Base-by-base conservation (phyloP, 2,888 invertebrate genomes). In the Nomada ruficornis region DNA sequence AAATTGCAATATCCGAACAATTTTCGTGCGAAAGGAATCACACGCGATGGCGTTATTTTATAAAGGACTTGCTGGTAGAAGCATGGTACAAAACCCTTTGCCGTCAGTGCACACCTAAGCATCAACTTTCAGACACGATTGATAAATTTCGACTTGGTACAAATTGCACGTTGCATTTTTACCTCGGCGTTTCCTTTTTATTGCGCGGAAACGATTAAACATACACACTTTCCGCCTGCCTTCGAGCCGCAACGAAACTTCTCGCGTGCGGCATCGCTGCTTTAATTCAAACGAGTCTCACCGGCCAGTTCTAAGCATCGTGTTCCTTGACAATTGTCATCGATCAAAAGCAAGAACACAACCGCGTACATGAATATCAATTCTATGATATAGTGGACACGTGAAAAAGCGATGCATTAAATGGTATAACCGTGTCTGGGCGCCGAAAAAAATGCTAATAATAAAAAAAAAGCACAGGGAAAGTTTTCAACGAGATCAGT, bases 251-350 rank as follows among this genome's bases (percentile, higher is more conserved):
- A 15, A 44, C 64, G 59, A 55, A 78, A 72, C 60, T 44, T 73
- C 77, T 86, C 75, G 76, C 86, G 86, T 84, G 86, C 80, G 52
- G 79, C 81, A 59, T 78, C 86, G 68, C 68, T 68, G 77, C 57
- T 79, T 71, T 77, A 65, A 79, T 63, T 75, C 69, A 63, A 71
- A 70, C 74, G 44, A 13, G 55, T 72, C 78, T 82, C 64, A 47
- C 29, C 62, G 42, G 55, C 55, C 44, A 44, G 69, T 71, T 65
- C 65, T 57, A 82, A 82, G 62, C 47, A 70, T 65, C 68, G 67
- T 77, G 70, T 62, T 55, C 75, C 65, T 74, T 79, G 86, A 86
- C 82, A 82, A 82, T 83, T 60, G 75, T 78, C 82, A 82, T 83
- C 78, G 74, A 83, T 82, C 83, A 82, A 68, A 64, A 52, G 44